Percentiles rank a stretch among this genome's conserved stretches.
phyloP scores from a whole-genome alignment of 2,797 vertebrate species.

The Leucoraja ocellata region DNA sequence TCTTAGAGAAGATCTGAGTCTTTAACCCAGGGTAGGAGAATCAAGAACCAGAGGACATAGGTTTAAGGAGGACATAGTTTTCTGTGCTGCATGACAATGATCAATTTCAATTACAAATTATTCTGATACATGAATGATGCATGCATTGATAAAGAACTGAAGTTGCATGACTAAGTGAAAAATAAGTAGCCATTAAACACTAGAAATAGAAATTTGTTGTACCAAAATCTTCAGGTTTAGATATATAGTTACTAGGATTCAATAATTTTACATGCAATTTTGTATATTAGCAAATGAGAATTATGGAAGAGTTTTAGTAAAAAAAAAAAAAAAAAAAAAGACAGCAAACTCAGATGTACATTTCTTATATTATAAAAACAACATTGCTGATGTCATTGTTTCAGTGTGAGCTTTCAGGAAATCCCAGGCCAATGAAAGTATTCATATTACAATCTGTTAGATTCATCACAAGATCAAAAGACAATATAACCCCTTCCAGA shows the following conservation, averaged over 20 bases:
- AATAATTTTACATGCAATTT: not conserved
- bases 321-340: not conserved
- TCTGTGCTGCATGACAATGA: too few relatives aligned
- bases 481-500: not conserved
- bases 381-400: not conserved
- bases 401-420: not conserved
- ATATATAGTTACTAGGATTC: not conserved
- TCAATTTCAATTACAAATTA: not conserved
- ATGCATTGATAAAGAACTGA: not conserved
- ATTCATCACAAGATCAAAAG: not conserved
- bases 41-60: too few relatives aligned
- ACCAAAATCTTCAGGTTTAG: too few relatives aligned
- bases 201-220: not conserved
- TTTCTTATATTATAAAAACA: not conserved
- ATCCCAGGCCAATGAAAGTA: not conserved
- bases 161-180: not conserved
- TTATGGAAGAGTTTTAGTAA: not conserved
- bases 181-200: not conserved
- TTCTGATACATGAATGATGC: not conserved
- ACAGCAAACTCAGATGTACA: not conserved
- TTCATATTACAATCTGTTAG: not conserved
- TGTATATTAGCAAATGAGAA: not conserved
- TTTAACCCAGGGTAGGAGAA: too few relatives aligned
- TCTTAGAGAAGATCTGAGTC: too few relatives aligned
- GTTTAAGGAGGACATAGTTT: too few relatives aligned